phyloP scores from a whole-genome alignment of 2,888 invertebrate species.

The Apamea monoglypha region DNA sequence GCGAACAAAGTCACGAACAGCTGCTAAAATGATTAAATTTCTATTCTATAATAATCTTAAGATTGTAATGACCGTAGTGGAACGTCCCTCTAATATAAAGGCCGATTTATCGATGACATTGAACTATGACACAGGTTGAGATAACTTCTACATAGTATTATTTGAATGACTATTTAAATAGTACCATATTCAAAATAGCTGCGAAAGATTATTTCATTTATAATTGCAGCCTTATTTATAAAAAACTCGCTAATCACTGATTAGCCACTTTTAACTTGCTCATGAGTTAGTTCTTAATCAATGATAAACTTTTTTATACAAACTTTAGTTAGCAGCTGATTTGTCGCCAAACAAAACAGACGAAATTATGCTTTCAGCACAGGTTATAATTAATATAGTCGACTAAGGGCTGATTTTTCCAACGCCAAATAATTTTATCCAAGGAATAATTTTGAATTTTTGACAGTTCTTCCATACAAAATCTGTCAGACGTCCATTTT shows the following conservation, averaged over 20 bases:
- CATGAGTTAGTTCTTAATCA: not conserved
- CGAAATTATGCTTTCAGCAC: not conserved
- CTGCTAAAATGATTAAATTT: not conserved
- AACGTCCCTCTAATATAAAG: slow-evolving; percentile 34
- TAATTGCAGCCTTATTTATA: not conserved
- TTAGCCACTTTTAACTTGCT: not conserved
- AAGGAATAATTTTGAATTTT: no score
- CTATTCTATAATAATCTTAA: not conserved
- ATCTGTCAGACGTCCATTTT: no score
- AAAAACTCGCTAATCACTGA: not conserved
- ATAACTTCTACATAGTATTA: slow-evolving; percentile 32
- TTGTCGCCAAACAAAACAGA: not conserved
- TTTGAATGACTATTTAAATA: not conserved
- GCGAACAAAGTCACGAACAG: not conserved
- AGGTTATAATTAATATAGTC: not conserved
- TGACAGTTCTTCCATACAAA: no score
- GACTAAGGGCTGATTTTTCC: not conserved
- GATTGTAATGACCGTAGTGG: not conserved
- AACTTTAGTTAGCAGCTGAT: not conserved
- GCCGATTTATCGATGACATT: slow-evolving; percentile 32
- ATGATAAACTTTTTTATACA: not conserved
- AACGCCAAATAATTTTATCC: no score
- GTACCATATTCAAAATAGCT: not conserved
- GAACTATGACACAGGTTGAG: slow-evolving; percentile 51
- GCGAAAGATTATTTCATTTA: not conserved